Evolutionary conservation across 2,797 vertebrate species (phyloP).

Genomic region (Lycodopsis pacificus): DNA sequence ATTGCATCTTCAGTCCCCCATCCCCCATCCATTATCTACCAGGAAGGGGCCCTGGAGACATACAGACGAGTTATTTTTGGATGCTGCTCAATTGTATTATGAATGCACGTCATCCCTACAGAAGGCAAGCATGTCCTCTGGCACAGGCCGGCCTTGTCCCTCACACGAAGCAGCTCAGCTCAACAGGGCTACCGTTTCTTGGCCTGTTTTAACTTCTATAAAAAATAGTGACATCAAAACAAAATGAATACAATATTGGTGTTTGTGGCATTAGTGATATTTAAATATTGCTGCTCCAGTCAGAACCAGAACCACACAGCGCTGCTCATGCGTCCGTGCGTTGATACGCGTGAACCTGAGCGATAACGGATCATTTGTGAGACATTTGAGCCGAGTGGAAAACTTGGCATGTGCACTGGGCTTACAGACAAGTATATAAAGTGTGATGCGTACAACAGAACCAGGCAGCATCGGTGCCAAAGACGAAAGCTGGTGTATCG

Average conservation of each 20-base stretch:
- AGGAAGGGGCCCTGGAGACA: conserved; percentile 73
- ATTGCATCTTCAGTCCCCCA: conserved; percentile 73
- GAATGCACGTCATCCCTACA: conserved; percentile 67
- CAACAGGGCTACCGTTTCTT: neutral
- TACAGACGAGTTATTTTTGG: conserved; percentile 79
- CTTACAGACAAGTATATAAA: neutral
- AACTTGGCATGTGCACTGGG: neutral
- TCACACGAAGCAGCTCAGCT: conserved; percentile 42
- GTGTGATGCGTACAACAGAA: conserved; percentile 20
- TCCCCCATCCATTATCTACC: conserved; percentile 74
- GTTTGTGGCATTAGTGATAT: neutral
- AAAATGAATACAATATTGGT: no score
- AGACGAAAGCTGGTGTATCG: conserved; percentile 58
- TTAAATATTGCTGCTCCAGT: neutral
- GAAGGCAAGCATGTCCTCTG: conserved; percentile 61
- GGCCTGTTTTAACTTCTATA: neutral
- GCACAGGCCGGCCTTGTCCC: conserved; percentile 41
- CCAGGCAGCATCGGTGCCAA: conserved; percentile 2
- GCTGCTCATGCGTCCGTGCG: no score
- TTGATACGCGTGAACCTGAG: no score
- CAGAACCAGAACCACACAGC: no score
- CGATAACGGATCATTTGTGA: no score
- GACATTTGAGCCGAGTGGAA: neutral
- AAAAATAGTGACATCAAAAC: no score
- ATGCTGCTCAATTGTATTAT: conserved; percentile 69